Percentiles rank a stretch among this genome's conserved stretches.
Evolutionary conservation across 2,888 invertebrate species (phyloP).

Genomic region (Lingula anatina): DNA sequence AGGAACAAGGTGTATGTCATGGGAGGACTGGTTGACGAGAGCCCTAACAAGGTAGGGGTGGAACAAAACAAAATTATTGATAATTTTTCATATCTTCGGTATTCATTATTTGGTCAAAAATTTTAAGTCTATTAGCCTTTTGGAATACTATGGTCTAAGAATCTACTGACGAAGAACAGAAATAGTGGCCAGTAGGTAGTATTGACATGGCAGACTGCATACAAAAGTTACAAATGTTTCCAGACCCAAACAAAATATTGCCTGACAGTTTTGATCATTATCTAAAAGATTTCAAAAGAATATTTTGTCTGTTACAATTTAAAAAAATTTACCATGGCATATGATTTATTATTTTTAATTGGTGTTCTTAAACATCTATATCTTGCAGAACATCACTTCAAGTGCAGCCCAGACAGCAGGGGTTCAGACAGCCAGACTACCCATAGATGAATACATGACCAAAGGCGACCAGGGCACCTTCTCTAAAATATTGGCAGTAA

Average conservation of each 20-base stretch:
- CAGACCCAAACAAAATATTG: too few relatives aligned
- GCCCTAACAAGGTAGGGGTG: conserved; percentile 28
- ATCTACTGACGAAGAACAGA: too few relatives aligned
- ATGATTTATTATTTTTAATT: too few relatives aligned
- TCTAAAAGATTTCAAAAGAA: too few relatives aligned
- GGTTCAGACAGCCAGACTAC: conserved; percentile 28
- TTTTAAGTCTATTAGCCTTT: not conserved
- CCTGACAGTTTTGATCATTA: too few relatives aligned
- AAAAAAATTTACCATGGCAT: not conserved
- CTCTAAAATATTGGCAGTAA: conserved; percentile 35
- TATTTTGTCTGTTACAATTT: not conserved
- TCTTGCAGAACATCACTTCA: conserved; percentile 20
- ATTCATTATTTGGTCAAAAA: not conserved
- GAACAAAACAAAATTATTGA: too few relatives aligned
- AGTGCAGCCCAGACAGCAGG: conserved; percentile 16
- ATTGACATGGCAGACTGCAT: too few relatives aligned
- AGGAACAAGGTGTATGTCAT: conserved; percentile 45
- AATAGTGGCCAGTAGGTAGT: too few relatives aligned
- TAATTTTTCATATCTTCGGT: too few relatives aligned
- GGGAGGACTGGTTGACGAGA: conserved; percentile 50
- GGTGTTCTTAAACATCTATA: too few relatives aligned
- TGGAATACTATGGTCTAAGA: not conserved
- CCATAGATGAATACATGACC: conserved; percentile 36
- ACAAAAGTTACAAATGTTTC: too few relatives aligned
- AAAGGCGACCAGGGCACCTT: conserved; percentile 19